Evolutionary conservation across 2,888 invertebrate species (phyloP), one percentile per base, ranked within the genome.

Genomic region (Synergus itoensis): DNA sequence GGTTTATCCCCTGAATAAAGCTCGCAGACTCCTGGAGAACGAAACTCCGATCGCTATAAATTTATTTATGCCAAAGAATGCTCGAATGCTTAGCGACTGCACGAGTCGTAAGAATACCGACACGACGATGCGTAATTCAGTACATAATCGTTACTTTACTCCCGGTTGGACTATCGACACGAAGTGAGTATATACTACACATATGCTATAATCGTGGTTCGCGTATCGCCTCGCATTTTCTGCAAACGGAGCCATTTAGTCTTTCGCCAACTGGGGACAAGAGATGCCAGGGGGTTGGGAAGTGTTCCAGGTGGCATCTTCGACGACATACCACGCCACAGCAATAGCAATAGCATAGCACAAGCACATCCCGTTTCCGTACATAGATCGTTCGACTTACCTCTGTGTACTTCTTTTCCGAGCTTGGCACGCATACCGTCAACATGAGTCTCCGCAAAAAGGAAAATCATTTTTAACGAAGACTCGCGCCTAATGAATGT

Each of bases 391-490:
- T 80, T 80, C 81, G 82, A 80, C 78, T 80, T 81, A 81, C 80
- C 82, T 76, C 41, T 8, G 40, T 40, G 45, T 67, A 21, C 45
- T 77, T 82, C 77, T 77, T 82, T 76, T 80, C 81, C 67, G 77
- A 40, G 78, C 79, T 67, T 79, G 79, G 75, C 81, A 77, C 80
- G 82, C 82, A 84, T 81, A 80, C 84, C 82, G 81, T 78, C 79
- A 83, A 79, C 81, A 79, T 69, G 76, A 79, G 81, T 78, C 77
- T 82, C 78, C 79, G 85, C 84, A 85, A 89, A 88, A 88, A 87
- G 87, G 85, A 87, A 86, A 87, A 87, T 87, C 86, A 90, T 90
- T 89, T 90, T 88, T 88, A 88, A 89, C 88, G 87, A 88, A 87
- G 84, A 81, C 77, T 78, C 77, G 77, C 77, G 80, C 79, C 81